Evolutionary conservation across 2,888 invertebrate genomes (phyloP).

Genomic region (Hymenopus coronatus): DNA sequence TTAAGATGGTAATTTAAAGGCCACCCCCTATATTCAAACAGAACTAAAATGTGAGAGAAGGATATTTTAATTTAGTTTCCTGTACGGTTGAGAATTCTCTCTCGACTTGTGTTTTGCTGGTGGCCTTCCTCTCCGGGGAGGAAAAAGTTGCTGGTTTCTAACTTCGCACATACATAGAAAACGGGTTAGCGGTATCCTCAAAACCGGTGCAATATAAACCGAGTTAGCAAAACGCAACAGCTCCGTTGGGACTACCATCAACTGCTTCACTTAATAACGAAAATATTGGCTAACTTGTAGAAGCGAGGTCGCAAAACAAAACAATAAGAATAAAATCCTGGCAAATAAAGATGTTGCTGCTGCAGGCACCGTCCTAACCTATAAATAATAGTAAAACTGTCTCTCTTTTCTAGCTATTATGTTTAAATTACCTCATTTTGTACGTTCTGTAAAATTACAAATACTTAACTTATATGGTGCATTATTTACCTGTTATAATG

Average conservation of each 20-base stretch:
- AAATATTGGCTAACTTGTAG: not conserved
- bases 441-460: too few species aligned
- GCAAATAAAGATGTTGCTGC: not conserved
- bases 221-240: not conserved
- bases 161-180: not conserved
- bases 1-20: too few species aligned
- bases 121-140: not conserved
- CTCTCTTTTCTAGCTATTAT: too few species aligned
- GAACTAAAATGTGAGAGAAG: not conserved
- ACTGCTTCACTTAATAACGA: not conserved
- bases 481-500: too few species aligned
- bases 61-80: not conserved
- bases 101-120: not conserved
- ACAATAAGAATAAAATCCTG: not conserved
- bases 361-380: too few species aligned
- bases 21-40: not conserved
- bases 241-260: not conserved
- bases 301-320: not conserved
- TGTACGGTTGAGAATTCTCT: not conserved
- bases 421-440: too few species aligned
- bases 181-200: not conserved
- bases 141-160: not conserved
- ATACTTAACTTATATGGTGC: too few species aligned
- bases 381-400: too few species aligned
- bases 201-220: not conserved